Base-by-base conservation (phyloP, 2,888 invertebrate genomes). In the Heliconius erato region DNA sequence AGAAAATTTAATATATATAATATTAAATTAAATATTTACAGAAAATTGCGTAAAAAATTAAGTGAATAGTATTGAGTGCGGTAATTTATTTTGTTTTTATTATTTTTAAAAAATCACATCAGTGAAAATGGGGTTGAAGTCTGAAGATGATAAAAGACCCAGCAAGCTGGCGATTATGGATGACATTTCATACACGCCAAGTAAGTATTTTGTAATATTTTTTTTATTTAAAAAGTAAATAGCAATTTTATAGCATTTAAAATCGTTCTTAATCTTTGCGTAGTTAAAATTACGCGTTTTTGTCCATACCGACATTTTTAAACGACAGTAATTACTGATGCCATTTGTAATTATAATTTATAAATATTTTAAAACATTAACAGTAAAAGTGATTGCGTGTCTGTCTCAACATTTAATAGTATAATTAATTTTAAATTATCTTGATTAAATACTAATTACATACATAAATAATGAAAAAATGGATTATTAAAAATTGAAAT, bases 161-260 rank as follows among this genome's bases (percentile, higher is more conserved):
- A 96, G 96, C 91, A 96, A 96, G 88, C 87, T 96, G 91, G 95
- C 95, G 85, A 96, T 96, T 87, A 95, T 96, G 94, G 96, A 96
- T 89, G 95, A 95, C 72, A 86, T 88, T 78, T 91, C 93, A 32
- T 87, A 85, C 63, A 92, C 88, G 81, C 94, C 95, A 93, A 89
- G 96, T 96, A 85, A 95, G 95, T 94, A 40, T 86, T 86, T 89
- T 82, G 83, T 59, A 28, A 32, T 74, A 79, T 67, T 77, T 69
- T 49, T 65, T 3, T 67, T 19, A 2, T 19, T 7, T 54, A 7
- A 19, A 23, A 23, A 23, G 54, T 23, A 54, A 67, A 67, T 67
- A 6, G 14, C 4, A 14, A 14, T 28, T 67, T 67, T 67, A 32
- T 16, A 26, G 6, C 5, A 26, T 26, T 67, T 16, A 67, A 32